A percentile compares a stretch with the other conserved stretches of the same genome.
Evolutionary conservation across 1,140 invertebrate species (phyloP).

Genomic region (Plutomurus gul): DNA sequence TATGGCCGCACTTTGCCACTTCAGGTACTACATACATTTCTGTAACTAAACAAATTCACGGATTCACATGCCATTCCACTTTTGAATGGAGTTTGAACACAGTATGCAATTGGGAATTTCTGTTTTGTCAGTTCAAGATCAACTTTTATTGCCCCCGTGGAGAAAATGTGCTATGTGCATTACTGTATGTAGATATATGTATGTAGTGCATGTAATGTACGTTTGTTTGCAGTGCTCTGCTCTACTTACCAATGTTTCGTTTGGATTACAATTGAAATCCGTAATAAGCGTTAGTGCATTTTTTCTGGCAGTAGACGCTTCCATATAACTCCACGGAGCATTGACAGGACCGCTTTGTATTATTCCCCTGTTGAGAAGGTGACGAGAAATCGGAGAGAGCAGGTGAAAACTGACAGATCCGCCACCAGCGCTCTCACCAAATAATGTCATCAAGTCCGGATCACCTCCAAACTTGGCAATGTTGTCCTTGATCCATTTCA

Average conservation of each 20-base stretch:
- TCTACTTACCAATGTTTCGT: background rate
- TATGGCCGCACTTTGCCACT: too few species aligned
- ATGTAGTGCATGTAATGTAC: background rate
- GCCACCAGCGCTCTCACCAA: constrained; percentile 73
- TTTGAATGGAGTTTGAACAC: too few species aligned
- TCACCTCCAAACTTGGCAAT: constrained; percentile 46
- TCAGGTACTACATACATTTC: too few species aligned
- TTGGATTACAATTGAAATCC: constrained; percentile 81
- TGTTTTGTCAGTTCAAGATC: too few species aligned
- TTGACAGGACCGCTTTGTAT: constrained; percentile 85
- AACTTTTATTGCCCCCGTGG: too few species aligned
- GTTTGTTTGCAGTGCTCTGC: background rate
- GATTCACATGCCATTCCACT: too few species aligned
- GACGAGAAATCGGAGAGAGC: constrained; percentile 68
- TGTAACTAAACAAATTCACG: too few species aligned
- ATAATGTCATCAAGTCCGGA: constrained; percentile 87
- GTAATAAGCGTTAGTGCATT: constrained; percentile 76
- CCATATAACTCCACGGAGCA: constrained; percentile 87
- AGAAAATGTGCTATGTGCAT: too few species aligned
- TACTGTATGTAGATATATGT: too few species aligned
- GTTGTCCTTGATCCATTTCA: constrained; percentile 80
- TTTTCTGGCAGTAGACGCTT: constrained; percentile 74
- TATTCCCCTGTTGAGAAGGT: constrained; percentile 77
- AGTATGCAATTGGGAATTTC: too few species aligned
- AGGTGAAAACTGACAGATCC: constrained; percentile 84